Evolutionary conservation across 92 coral and sea anemone genomes (phyloP), one percentile per base, ranked within the genome.

Genomic region (Bergia puertoricense): DNA sequence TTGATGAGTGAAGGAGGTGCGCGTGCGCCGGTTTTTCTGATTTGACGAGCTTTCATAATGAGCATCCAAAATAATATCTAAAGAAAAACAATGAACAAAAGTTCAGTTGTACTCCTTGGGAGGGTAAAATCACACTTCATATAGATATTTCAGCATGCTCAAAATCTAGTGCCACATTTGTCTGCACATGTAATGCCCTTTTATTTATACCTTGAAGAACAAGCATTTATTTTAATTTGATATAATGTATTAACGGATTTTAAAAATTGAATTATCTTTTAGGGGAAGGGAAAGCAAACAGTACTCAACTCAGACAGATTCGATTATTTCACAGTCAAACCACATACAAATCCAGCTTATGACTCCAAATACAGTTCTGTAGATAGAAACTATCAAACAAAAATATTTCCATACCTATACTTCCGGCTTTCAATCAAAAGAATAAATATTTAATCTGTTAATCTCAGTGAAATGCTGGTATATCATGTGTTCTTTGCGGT

Each of bases 1-100:
- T 57, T 94, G 97, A 40, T 93, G 98, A n/a, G 99, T 95, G 83
- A 97, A 97, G 14, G 99, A 98, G 6, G 99, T 97, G 79, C 99
- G 94, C 72, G 97, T 91, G 43, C 99, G 96, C 22, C 99, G 97
- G 71, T 92, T 94, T 72, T 97, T 94, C 41, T 93, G 93, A 84
- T 93, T 89, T 81, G 95, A 91, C 65, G 96, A 90, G 54, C 37
- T 46, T 22, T 93, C 96, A 92, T 92, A 95, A 89, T 95, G 96
- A 41, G 96, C 98, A 75, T 95, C 98, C 67, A 97, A 95, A 67
- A 97, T 97, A 71, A 97, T 97, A 89, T 96, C 99, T 96, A 85
- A n/a, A 48, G 88, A 39, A 72, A 30, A 44, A 84, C 79, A 84
- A 59, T 2, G 15, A 69, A 11, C 18, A 36, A 69, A 84, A 18